Evolutionary conservation across 2,888 invertebrate species (phyloP).

Genomic region (Diloba caeruleocephala): DNA sequence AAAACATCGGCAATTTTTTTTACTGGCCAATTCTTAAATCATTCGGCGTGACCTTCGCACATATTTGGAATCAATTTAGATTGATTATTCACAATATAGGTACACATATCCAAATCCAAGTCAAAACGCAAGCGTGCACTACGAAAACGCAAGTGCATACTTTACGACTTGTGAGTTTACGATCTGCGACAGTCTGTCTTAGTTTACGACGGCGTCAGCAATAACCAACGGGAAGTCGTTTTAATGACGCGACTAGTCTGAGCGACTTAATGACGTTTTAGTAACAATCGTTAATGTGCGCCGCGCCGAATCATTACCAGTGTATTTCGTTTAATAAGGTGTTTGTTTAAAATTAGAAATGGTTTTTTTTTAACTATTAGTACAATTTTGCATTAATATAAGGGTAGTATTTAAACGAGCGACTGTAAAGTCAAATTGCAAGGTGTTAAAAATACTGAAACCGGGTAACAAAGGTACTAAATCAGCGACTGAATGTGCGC

Average conservation of each 20-base stretch:
- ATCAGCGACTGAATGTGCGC: too few relatives aligned
- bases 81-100: too few relatives aligned
- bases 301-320: constrained; percentile 4
- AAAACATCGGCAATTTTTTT: too few relatives aligned
- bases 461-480: too few relatives aligned
- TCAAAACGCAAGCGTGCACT: constrained; percentile 24
- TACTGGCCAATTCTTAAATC: too few relatives aligned
- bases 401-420: too few relatives aligned
- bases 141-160: constrained; percentile 46
- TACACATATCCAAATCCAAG: constrained; percentile 16
- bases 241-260: constrained; percentile 39
- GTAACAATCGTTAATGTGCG: constrained; percentile 33
- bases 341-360: neutral
- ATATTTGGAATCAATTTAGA: too few relatives aligned
- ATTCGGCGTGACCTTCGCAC: too few relatives aligned
- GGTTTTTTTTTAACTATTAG: too few relatives aligned
- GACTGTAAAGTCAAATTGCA: too few relatives aligned
- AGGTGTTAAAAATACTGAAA: too few relatives aligned
- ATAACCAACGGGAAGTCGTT: constrained; percentile 51
- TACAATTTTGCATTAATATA: too few relatives aligned
- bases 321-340: neutral
- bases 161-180: constrained; percentile 49
- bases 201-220: constrained; percentile 49
- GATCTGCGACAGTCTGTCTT: constrained; percentile 49
- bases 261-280: constrained; percentile 39